phyloP scores from a whole-genome alignment of 2,888 invertebrate species.

The Archaeoteleia sp. region DNA sequence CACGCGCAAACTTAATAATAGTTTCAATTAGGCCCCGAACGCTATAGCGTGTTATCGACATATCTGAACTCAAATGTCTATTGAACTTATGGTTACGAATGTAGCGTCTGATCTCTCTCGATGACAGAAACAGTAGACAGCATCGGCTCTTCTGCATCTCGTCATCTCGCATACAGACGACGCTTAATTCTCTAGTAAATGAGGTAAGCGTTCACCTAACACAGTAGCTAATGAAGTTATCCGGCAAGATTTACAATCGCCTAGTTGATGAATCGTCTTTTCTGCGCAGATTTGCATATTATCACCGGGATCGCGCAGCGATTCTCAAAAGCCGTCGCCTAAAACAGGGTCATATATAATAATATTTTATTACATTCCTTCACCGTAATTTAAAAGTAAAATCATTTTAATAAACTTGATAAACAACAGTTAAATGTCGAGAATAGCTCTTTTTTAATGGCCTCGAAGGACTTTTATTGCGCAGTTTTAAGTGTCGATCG shows the following conservation, averaged over 20 bases:
- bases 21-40: neutral
- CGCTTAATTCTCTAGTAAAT: constrained; percentile 62
- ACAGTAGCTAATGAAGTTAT: constrained; percentile 47
- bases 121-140: constrained; percentile 45
- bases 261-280: constrained; percentile 4
- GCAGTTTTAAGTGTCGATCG: too few relatives aligned
- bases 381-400: too few relatives aligned
- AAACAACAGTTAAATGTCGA: too few relatives aligned
- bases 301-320: too few relatives aligned
- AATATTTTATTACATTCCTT: too few relatives aligned
- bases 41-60: constrained; percentile 19
- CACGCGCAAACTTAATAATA: too few relatives aligned
- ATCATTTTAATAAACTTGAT: too few relatives aligned
- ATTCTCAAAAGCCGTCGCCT: too few relatives aligned
- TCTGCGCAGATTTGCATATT: too few relatives aligned
- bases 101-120: constrained; percentile 55
- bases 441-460: too few relatives aligned
- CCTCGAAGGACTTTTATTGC: too few relatives aligned
- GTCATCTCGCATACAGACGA: constrained; percentile 53
- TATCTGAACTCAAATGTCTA: constrained; percentile 34
- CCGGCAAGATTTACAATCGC: constrained; percentile 24
- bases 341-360: too few relatives aligned
- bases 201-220: constrained; percentile 55
- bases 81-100: constrained; percentile 50
- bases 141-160: constrained; percentile 53